A percentile compares a stretch with the other conserved stretches of the same genome.
Conservation (phyloP, 1,140 invertebrate genomes). For the Drosophila melanica region DNA sequence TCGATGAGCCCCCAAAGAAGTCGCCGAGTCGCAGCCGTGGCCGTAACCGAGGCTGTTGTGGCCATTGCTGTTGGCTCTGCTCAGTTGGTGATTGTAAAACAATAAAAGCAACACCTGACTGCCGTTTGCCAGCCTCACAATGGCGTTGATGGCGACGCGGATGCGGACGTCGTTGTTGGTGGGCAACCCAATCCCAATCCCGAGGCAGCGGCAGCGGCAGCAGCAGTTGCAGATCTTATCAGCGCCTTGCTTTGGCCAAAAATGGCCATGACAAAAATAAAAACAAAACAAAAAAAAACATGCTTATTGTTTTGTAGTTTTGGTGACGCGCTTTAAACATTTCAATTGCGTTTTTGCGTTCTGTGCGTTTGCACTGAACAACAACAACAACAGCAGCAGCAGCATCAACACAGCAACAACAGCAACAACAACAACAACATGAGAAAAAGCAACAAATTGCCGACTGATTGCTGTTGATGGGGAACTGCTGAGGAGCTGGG, state of each 20-base stretch:
- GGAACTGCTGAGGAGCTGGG: constrained; percentile 5
- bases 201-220: no score
- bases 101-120: constrained; percentile 82
- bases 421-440: constrained; percentile 7
- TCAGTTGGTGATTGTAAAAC: constrained; percentile 75
- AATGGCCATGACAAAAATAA: constrained; percentile 59
- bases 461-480: constrained; percentile 31
- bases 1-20: constrained; percentile 30
- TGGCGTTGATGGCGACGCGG: constrained; percentile 64
- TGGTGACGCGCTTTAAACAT: constrained; percentile 60
- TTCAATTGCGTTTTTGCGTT: constrained; percentile 74
- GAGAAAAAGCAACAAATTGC: constrained; percentile 44
- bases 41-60: constrained; percentile 10
- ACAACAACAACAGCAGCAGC: constrained; percentile 7
- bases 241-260: constrained; percentile 42
- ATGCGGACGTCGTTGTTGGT: constrained; percentile 45
- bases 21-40: not conserved
- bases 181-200: constrained; percentile 2
- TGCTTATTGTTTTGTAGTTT: constrained; percentile 75
- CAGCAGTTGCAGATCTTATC: constrained; percentile 38
- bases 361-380: not conserved
- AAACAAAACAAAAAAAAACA: constrained; percentile 45
- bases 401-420: not conserved
- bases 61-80: constrained; percentile 37
- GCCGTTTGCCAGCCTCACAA: constrained; percentile 68